phyloP scores from a whole-genome alignment of 2,113 vertebrate genomes.

The Dicerorhinus sumatrensis region DNA sequence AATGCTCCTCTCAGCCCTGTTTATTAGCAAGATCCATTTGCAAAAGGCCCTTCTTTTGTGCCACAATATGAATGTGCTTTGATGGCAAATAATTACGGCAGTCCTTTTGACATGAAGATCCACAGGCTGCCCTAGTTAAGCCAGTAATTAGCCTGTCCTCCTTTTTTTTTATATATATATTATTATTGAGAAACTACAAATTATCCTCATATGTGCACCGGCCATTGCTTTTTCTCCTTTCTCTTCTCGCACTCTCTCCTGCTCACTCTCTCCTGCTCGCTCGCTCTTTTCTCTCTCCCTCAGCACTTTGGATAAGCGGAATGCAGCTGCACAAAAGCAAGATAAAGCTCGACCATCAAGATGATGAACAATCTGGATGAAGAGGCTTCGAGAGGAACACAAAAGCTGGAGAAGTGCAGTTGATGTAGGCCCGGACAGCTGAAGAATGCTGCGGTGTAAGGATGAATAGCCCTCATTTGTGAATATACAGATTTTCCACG shows the following conservation, averaged over 20 bases:
- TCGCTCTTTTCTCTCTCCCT: slow-evolving; percentile 84
- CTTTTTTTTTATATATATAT: slow-evolving; percentile 92
- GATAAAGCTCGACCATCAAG: slow-evolving; percentile 96
- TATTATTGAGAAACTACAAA: slow-evolving; percentile 97
- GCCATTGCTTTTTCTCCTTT: slow-evolving; percentile 89
- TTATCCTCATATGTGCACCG: slow-evolving; percentile 95
- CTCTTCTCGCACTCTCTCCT: slow-evolving; percentile 75
- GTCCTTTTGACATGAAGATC: slow-evolving; percentile 99
- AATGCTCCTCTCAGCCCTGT: slow-evolving; percentile 95
- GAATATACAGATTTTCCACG: slow-evolving; percentile 95
- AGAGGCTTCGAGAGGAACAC: slow-evolving; percentile 94
- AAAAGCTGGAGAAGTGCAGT: slow-evolving; percentile 93
- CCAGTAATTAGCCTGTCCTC: slow-evolving; percentile 99
- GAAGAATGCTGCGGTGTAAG: slow-evolving; percentile 91
- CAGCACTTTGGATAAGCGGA: slow-evolving; percentile 93
- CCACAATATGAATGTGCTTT: slow-evolving; percentile 98
- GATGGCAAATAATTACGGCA: slow-evolving; percentile 99
- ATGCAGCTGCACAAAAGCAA: slow-evolving; percentile 95
- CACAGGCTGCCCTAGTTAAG: slow-evolving; percentile 98
- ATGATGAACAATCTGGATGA: slow-evolving; percentile 97
- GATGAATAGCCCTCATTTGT: slow-evolving; percentile 97
- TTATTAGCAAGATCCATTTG: slow-evolving; percentile 98
- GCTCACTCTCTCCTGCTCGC: slow-evolving; percentile 76
- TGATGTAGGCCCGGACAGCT: slow-evolving; percentile 92
- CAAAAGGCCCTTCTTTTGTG: slow-evolving; percentile 95